phyloP scores from a whole-genome alignment of 2,113 vertebrate species.

The Otis tarda region DNA sequence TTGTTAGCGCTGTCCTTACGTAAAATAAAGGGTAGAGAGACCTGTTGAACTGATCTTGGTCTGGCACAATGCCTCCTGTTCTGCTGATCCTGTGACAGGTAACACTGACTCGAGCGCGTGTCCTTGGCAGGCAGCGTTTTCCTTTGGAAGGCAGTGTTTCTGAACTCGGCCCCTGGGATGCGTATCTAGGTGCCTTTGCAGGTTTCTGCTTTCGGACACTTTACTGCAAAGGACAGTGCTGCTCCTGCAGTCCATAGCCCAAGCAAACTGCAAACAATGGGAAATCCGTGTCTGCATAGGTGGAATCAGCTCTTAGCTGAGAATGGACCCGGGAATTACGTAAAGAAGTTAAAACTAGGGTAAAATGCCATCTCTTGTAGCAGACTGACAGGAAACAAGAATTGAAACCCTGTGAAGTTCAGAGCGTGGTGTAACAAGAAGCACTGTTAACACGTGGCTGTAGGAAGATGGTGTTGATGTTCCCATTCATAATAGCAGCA shows the following conservation, averaged over 20 bases:
- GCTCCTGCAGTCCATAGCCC: not conserved
- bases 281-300: not conserved
- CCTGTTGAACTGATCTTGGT: not conserved
- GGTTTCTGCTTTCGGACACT: not conserved
- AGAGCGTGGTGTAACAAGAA: fast-evolving
- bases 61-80: not conserved
- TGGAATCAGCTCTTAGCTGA: not conserved
- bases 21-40: not conserved
- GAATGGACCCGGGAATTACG: fast-evolving
- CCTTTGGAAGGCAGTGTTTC: not conserved
- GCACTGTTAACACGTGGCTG: fast-evolving
- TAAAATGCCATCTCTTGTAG: not conserved
- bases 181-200: not conserved
- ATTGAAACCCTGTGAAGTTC: not conserved
- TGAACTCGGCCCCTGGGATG: fast-evolving
- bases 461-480: not conserved
- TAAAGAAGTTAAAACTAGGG: not conserved
- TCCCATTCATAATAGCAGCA: not conserved
- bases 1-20: not conserved
- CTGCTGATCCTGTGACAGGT: not conserved
- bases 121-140: fast-evolving
- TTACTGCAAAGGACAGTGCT: not conserved
- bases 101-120: fast-evolving
- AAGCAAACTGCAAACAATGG: not conserved
- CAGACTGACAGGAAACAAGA: not conserved